These are phyloP conservation scores for Sialis lutaria DNA, from an alignment of 2,888 invertebrate species.

Conservation along the genomic window DNA sequence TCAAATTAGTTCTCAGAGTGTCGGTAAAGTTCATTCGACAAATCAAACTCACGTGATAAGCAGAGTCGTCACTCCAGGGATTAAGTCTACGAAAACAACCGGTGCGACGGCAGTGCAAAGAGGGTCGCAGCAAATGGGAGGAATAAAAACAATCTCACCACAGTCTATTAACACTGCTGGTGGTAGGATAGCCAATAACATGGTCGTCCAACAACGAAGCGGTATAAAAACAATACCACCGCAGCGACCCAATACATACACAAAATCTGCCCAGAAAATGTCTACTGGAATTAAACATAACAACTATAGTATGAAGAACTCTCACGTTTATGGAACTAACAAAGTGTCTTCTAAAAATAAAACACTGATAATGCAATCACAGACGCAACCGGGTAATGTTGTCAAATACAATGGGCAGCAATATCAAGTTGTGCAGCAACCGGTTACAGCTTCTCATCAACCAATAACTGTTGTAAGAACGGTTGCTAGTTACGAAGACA, in stretches of 20 bases:
- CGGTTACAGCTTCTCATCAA: background rate
- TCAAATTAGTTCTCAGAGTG: conserved; percentile 3
- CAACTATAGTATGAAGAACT: conserved; percentile 1
- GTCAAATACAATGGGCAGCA: conserved; percentile 5
- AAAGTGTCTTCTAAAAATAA: background rate
- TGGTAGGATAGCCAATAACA: conserved; percentile 2
- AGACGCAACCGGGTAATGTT: background rate
- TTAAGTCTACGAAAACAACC: conserved; percentile 16
- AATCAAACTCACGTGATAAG: conserved; percentile 13
- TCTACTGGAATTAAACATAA: background rate
- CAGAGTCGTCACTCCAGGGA: conserved; percentile 10
- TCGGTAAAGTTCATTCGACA: conserved; percentile 11
- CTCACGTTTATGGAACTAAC: background rate
- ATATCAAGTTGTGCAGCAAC: conserved; percentile 2
- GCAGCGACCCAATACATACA: conserved; percentile 15
- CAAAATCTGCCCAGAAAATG: background rate
- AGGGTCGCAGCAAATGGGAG: conserved; percentile 12
- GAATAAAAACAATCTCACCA: conserved; percentile 21
- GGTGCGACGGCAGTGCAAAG: conserved; percentile 16
- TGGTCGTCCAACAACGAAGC: conserved; percentile 13
- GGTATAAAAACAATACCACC: conserved; percentile 25
- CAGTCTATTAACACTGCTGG: conserved; percentile 14
- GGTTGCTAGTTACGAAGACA: conserved; percentile 6
- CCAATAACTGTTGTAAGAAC: conserved; percentile 5
- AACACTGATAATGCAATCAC: background rate